Base-by-base conservation (phyloP, 2,888 invertebrate genomes). In the Oxystoma pomonae region DNA sequence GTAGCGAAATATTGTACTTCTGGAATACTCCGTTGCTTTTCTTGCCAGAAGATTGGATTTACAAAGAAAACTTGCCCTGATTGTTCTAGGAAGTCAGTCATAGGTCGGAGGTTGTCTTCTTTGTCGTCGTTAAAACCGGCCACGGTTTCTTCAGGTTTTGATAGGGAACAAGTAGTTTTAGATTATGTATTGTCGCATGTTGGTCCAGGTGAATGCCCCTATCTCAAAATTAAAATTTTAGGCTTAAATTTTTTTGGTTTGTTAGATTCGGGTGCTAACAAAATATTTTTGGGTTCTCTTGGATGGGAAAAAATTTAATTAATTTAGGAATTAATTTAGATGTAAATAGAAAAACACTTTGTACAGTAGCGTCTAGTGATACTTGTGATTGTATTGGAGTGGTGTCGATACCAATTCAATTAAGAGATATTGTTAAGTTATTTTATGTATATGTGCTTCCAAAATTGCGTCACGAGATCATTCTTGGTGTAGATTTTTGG, bases 141-240 rank as follows among this genome's bases (percentile, higher is more conserved):
- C n/a, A n/a, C n/a, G n/a, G n/a, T 58, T 12, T 12, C 17, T 58
- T 35, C 50, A 2, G 21, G 16, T 2, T 5, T 49, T 3, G 16
- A 58, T 50, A 58, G 51, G 22, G 50, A 22, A 18, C 35, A 58
- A 49, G 20, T 58, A 7, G 20, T 59, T 17, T 52, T 59, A n/a
- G 52, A 59, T 52, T 59, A n/a, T n/a, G n/a, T n/a, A n/a, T n/a
- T n/a, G n/a, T n/a, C n/a, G n/a, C n/a, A n/a, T n/a, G n/a, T n/a
- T 18, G 20, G 52, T 1, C 52, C 52, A 18, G 61, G 58, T 16
- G 58, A 61, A 20, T 2, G 61, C 18, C 61, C 61, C 22, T 61
- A 61, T 22, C 16, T 61, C 20, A 12, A 16, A 16, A 19, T 61
- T 16, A n/a, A 61, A n/a, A 61, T 61, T 50, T 61, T 58, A 17